A percentile compares a stretch with the other conserved stretches of the same genome.
phyloP scores from a whole-genome alignment of 2,113 vertebrate genomes.

The Lycaon pictus region DNA sequence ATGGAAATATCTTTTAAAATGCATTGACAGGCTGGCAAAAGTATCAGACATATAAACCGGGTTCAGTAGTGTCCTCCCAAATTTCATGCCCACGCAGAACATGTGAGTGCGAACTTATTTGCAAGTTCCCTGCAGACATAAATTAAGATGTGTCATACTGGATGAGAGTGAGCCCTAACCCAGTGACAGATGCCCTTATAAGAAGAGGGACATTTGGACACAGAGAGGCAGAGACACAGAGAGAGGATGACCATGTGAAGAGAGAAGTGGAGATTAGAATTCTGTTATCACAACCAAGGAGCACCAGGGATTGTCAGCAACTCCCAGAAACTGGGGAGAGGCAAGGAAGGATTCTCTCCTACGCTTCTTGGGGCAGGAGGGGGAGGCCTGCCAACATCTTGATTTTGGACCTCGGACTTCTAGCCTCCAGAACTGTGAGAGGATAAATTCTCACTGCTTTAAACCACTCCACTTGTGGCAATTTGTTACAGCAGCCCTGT shows the following conservation, averaged over 20 bases:
- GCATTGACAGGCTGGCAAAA: not conserved
- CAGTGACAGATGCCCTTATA: not conserved
- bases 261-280: not conserved
- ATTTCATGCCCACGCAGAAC: not conserved
- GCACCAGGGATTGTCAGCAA: not conserved
- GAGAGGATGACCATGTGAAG: not conserved
- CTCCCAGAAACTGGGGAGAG: not conserved
- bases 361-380: not conserved
- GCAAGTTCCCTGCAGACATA: not conserved
- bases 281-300: not conserved
- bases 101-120: not conserved
- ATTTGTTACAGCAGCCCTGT: not conserved
- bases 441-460: not conserved
- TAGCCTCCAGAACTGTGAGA: not conserved
- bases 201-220: not conserved
- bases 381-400: not conserved
- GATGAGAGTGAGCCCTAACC: too few relatives aligned
- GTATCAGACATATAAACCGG: not conserved
- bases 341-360: not conserved
- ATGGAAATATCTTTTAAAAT: not conserved
- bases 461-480: not conserved
- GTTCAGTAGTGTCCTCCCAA: not conserved
- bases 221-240: too few relatives aligned
- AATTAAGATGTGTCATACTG: not conserved
- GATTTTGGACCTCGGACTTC: not conserved